Evolutionary conservation across 2,888 invertebrate genomes (phyloP).

Genomic region (Lasioglossum villosulum): DNA sequence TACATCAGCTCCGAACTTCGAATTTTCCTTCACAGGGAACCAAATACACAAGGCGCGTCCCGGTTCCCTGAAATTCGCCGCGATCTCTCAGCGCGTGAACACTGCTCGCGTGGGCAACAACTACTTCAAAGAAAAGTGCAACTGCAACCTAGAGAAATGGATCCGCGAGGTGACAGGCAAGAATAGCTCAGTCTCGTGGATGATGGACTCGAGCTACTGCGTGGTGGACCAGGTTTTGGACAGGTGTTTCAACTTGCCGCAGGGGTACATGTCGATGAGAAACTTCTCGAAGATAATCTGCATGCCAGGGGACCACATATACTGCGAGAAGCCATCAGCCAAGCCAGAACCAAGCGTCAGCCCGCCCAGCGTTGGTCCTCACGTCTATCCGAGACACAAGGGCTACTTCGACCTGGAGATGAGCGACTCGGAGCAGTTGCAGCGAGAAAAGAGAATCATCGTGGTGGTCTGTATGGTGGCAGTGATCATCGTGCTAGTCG

Average conservation of each 20-base stretch:
- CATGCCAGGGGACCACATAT: conserved; percentile 84
- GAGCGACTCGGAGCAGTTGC: conserved; percentile 81
- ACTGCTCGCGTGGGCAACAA: conserved; percentile 86
- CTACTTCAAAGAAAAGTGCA: conserved; percentile 88
- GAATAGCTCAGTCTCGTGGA: conserved; percentile 84
- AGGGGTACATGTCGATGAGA: conserved; percentile 87
- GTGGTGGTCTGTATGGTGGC: conserved; percentile 80
- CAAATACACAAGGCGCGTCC: conserved; percentile 85
- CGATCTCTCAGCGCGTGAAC: conserved; percentile 85
- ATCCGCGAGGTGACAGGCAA: conserved; percentile 85
- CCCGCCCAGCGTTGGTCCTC: conserved; percentile 82
- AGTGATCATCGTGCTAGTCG: conserved; percentile 77
- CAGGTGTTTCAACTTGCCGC: conserved; percentile 88
- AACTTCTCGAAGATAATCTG: conserved; percentile 88
- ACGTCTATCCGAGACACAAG: conserved; percentile 80
- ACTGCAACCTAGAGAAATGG: conserved; percentile 88
- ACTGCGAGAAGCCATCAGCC: conserved; percentile 86
- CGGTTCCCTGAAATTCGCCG: conserved; percentile 87
- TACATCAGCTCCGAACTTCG: conserved; percentile 80
- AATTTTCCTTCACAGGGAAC: conserved; percentile 87
- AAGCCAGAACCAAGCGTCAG: conserved; percentile 81
- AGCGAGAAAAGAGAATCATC: conserved; percentile 81
- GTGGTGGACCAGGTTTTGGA: conserved; percentile 87
- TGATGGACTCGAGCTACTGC: conserved; percentile 87
- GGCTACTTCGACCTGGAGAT: conserved; percentile 82